Base-by-base conservation (phyloP, 2,797 vertebrate species). In the Carduelis carduelis region DNA sequence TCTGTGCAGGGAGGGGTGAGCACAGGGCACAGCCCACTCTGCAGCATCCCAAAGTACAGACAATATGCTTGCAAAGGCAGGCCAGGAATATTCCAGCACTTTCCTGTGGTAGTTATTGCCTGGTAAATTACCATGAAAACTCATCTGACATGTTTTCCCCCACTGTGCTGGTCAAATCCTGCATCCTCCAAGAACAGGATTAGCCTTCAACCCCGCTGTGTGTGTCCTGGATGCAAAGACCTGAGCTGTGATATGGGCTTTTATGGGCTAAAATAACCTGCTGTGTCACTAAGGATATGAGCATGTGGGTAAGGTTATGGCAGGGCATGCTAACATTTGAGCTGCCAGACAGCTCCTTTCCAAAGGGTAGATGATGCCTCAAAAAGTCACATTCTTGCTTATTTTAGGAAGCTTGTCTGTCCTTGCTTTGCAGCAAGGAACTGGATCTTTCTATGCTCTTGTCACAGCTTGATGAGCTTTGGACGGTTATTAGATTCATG, bases 41-140 rank as follows among this genome's bases (percentile, higher is more conserved):
- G 47, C 4, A 1, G 26, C 28, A 7, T 65, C 77, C 47, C 5
- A 0, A 5, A 32, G 43, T 3, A 2, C 63, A 72, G 59, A 2
- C 2, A 4, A 1, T 11, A 1, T 2, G 0, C 79, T 82, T 46
- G 14, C 12, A n/a, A 9, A 75, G 71, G 35, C 56, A 69, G 32
- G 60, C 30, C 60, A 5, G 49, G 63, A 18, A 11, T 46, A 44
- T 74, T 70, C 55, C 70, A 72, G 35, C 50, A 28, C n/a, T 34
- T 53, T 65, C 37, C 43, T 82, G 52, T 57, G 23, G 49, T 39
- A 26, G 39, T 63, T 34, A 35, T 5, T 63, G n/a, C 35, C 26
- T 78, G 46, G 28, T 83, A 37, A 78, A 20, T 35, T 34, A 11
- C 55, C 28, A 2, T 13, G 50, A 65, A 65, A 61, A 64, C 13